Conservation (phyloP, 2,888 invertebrate species). For the Mamestra brassicae region DNA sequence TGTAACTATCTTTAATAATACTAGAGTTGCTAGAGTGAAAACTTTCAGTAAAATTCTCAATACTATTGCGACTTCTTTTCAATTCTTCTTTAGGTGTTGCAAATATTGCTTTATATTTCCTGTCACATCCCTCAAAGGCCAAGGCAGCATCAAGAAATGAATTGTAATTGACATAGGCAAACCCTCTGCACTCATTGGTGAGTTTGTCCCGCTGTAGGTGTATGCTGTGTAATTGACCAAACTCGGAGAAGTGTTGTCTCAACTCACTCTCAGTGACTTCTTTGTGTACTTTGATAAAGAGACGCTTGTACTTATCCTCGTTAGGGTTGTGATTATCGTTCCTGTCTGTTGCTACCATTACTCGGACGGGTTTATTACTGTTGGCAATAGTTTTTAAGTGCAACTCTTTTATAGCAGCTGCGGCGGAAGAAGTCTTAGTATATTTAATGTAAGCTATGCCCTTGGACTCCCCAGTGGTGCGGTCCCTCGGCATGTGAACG, state of each 20-base stretch:
- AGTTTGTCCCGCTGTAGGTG: conserved; percentile 95
- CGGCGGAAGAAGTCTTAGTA: conserved; percentile 97
- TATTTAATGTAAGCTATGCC: conserved; percentile 98
- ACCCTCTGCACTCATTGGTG: conserved; percentile 96
- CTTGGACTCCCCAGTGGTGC: conserved; percentile 95
- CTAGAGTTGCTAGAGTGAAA: conserved; percentile 68
- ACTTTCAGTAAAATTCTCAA: conserved; percentile 70
- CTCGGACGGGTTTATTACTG: conserved; percentile 95
- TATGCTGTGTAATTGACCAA: conserved; percentile 95
- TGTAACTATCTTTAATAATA: conserved; percentile 65
- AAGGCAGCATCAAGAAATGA: conserved; percentile 96
- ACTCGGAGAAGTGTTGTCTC: conserved; percentile 95
- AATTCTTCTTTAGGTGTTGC: conserved; percentile 94
- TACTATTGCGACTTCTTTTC: conserved; percentile 80
- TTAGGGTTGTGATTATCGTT: conserved; percentile 76
- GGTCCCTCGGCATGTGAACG: conserved; percentile 96
- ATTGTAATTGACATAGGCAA: conserved; percentile 96
- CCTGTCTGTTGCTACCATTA: conserved; percentile 94
- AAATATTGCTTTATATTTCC: conserved; percentile 96
- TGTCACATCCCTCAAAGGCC: conserved; percentile 97
- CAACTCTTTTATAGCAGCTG: conserved; percentile 96
- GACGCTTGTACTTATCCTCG: conserved; percentile 90
- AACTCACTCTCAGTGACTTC: conserved; percentile 95
- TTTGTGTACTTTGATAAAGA: conserved; percentile 97
- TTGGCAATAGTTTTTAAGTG: conserved; percentile 94